These are phyloP conservation scores for Vulpes ferrilata DNA, from an alignment of 2,113 vertebrate genomes.

Conservation along the genomic window DNA sequence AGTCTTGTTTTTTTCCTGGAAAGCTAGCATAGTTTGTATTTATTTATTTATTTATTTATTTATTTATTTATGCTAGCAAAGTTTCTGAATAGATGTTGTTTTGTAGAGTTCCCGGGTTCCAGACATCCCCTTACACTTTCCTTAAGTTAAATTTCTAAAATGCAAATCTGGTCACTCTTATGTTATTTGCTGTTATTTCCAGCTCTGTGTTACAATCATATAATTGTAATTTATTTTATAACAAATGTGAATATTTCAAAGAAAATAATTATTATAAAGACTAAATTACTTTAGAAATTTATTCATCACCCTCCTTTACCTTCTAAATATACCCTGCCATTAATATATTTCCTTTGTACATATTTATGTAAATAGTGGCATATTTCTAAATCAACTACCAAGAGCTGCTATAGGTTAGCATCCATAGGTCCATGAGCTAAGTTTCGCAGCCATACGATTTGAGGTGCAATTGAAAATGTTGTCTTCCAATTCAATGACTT, in stretches of 20 bases:
- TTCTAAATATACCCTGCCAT: background rate
- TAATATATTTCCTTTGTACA: background rate
- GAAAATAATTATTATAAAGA: background rate
- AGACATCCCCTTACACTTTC: background rate
- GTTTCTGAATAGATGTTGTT: background rate
- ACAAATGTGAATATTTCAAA: background rate
- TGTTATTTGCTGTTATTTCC: background rate
- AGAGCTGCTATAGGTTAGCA: background rate
- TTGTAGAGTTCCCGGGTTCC: background rate
- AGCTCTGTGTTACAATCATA: background rate
- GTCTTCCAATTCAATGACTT: background rate
- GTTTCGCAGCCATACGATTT: background rate
- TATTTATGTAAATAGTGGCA: background rate
- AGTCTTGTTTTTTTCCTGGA: background rate
- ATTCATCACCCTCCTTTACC: background rate
- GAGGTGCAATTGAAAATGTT: background rate
- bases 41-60: too few relatives aligned
- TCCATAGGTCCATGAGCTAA: background rate
- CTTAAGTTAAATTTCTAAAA: background rate
- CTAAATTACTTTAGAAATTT: background rate
- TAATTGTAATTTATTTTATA: background rate
- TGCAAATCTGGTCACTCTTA: background rate
- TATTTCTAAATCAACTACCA: background rate
- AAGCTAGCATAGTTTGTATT: background rate
- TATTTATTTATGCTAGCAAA: background rate